phyloP scores from a whole-genome alignment of 2,113 vertebrate species.

The Scophthalmus maximus region DNA sequence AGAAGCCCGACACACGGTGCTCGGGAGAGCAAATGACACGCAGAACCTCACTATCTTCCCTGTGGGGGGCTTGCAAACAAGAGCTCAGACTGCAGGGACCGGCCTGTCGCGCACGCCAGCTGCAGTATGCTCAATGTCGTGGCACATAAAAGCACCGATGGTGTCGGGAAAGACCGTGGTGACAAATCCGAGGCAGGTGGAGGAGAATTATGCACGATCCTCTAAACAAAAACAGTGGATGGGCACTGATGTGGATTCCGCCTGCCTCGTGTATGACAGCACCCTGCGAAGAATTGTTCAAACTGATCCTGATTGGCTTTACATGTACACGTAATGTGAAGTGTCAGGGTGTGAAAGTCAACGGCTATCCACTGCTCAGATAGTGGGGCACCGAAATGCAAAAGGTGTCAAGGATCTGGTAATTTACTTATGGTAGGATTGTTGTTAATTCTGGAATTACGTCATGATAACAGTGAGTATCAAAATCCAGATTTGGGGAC shows the following conservation, averaged over 20 bases:
- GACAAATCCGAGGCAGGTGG: too few relatives aligned
- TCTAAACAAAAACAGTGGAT: too few relatives aligned
- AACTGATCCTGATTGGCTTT: too few relatives aligned
- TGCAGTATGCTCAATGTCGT: constrained; percentile 10
- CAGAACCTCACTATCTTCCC: constrained; percentile 4
- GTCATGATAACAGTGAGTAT: not conserved
- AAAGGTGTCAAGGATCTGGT: too few relatives aligned
- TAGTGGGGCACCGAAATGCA: too few relatives aligned
- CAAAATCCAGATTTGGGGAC: not conserved
- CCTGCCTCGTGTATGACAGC: not conserved
- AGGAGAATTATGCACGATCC: too few relatives aligned
- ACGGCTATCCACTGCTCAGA: too few relatives aligned
- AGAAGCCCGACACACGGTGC: not conserved
- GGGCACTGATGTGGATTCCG: too few relatives aligned
- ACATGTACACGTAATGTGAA: too few relatives aligned
- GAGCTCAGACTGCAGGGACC: not conserved
- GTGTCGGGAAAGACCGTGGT: not conserved
- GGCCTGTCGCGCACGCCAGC: constrained; percentile 1
- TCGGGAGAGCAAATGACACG: not conserved
- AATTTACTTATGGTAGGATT: not conserved
- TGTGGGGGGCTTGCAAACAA: too few relatives aligned
- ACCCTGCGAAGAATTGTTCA: not conserved
- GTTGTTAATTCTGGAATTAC: not conserved
- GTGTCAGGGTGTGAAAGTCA: too few relatives aligned
- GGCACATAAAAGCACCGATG: constrained; percentile 8